These are phyloP conservation scores for Notiomystis cincta DNA, from an alignment of 2,113 vertebrate species.

Conservation along the genomic window DNA sequence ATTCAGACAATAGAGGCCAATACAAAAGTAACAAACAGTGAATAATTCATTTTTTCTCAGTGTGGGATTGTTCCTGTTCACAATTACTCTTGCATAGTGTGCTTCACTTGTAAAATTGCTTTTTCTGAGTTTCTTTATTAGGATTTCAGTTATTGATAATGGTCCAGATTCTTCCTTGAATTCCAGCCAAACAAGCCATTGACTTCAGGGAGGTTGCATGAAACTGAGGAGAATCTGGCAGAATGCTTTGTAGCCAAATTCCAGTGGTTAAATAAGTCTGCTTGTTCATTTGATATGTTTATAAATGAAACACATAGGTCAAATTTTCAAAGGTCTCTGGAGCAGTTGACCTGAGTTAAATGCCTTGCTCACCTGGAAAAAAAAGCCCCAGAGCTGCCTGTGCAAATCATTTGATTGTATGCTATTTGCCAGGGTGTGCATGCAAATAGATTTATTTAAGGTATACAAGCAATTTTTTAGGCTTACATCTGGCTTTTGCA, in stretches of 20 bases:
- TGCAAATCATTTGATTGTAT: background rate
- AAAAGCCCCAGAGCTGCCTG: background rate
- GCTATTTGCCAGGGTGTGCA: background rate
- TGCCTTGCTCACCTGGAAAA: slow-evolving; percentile 31
- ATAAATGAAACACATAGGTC: slow-evolving; percentile 44
- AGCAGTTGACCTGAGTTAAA: background rate
- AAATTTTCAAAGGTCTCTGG: slow-evolving; percentile 15
- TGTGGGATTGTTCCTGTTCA: slow-evolving; percentile 8
- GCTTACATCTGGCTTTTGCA: background rate
- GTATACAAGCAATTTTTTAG: background rate
- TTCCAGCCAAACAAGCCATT: slow-evolving; percentile 40
- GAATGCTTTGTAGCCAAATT: slow-evolving; percentile 50
- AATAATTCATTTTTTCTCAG: slow-evolving; percentile 8
- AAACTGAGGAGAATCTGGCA: slow-evolving; percentile 28
- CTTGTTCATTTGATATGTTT: slow-evolving; percentile 52
- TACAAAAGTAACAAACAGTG: slow-evolving; percentile 28
- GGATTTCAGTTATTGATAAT: slow-evolving; percentile 49
- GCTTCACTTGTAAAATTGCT: slow-evolving; percentile 26
- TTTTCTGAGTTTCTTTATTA: slow-evolving; percentile 39
- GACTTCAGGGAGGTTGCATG: slow-evolving; percentile 48
- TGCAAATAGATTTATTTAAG: background rate
- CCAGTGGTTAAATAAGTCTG: slow-evolving; percentile 53
- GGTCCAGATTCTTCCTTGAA: slow-evolving; percentile 43
- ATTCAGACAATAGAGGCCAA: slow-evolving; percentile 26
- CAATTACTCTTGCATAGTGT: background rate